Percentiles rank a stretch among this genome's conserved stretches.
Evolutionary conservation across 2,797 vertebrate genomes (phyloP).

Genomic region (Naso thynnoides): DNA sequence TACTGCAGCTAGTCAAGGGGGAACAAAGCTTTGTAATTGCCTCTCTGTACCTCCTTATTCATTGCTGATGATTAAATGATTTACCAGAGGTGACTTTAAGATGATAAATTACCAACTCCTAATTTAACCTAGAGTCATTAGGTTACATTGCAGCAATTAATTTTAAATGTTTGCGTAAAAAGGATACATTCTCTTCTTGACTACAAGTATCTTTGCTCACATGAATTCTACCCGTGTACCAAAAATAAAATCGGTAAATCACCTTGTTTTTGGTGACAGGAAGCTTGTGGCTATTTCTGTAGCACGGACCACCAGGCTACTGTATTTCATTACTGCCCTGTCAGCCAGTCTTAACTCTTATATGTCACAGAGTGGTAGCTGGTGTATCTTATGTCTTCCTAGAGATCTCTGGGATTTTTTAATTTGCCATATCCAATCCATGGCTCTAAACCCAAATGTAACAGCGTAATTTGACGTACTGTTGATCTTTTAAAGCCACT

Average conservation of each 20-base stretch:
- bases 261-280: constrained; percentile 71
- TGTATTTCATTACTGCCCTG: constrained; percentile 75
- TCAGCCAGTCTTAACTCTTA: constrained; percentile 57
- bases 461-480: not conserved
- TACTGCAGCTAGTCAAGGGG: not conserved
- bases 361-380: constrained; percentile 30
- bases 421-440: constrained; percentile 12
- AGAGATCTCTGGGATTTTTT: constrained; percentile 1
- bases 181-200: constrained; percentile 20
- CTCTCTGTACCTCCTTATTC: not conserved
- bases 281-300: constrained; percentile 77
- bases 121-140: constrained; percentile 16
- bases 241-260: constrained; percentile 76
- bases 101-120: constrained; percentile 11
- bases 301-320: constrained; percentile 49
- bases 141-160: constrained; percentile 21
- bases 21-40: constrained; percentile 18
- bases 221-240: constrained; percentile 34
- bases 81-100: not conserved
- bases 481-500: constrained; percentile 1
- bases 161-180: constrained; percentile 48
- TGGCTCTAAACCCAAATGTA: not conserved
- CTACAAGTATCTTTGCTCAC: constrained; percentile 29
- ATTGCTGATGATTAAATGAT: constrained; percentile 11
- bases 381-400: constrained; percentile 9